Conservation (phyloP, 2,888 invertebrate species). For the Xylota sylvarum region DNA sequence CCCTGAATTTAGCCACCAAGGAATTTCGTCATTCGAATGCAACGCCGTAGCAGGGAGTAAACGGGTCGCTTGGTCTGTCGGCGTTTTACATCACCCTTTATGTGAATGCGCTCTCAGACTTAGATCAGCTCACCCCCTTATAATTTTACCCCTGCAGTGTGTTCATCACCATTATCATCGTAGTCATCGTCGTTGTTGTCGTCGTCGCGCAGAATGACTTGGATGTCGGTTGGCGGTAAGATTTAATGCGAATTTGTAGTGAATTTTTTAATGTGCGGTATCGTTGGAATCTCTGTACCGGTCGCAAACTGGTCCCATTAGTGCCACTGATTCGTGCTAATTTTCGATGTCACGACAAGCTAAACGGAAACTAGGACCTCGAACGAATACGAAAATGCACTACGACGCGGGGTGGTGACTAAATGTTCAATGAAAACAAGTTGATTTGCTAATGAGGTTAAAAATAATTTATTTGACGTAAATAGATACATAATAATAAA, state of each 20-base stretch:
- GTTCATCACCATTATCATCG: slow-evolving; percentile 62
- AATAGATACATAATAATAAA: slow-evolving; percentile 12
- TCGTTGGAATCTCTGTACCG: slow-evolving; percentile 73
- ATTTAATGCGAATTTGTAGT: slow-evolving; percentile 73
- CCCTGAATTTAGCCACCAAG: slow-evolving; percentile 76
- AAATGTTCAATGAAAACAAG: slow-evolving; percentile 26
- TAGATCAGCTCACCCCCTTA: slow-evolving; percentile 45
- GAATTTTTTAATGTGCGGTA: slow-evolving; percentile 70
- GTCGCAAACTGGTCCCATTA: slow-evolving; percentile 76
- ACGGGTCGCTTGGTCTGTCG: slow-evolving; percentile 40
- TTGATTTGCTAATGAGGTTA: slow-evolving; percentile 42
- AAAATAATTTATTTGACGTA: slow-evolving; percentile 18
- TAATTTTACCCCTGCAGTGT: slow-evolving; percentile 51
- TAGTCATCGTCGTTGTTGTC: slow-evolving; percentile 35
- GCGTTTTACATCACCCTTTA: slow-evolving; percentile 33
- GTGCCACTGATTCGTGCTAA: slow-evolving; percentile 71
- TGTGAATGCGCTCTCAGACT: slow-evolving; percentile 55
- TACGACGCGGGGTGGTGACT: slow-evolving; percentile 1
- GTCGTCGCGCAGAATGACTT: slow-evolving; percentile 21
- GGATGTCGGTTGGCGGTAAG: slow-evolving; percentile 60
- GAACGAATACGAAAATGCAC: slow-evolving; percentile 54
- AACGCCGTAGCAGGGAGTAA: slow-evolving; percentile 25
- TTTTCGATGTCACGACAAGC: slow-evolving; percentile 67
- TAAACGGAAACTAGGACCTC: not conserved
- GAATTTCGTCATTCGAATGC: slow-evolving; percentile 67